Evolutionary conservation across 1,140 invertebrate species (phyloP), one percentile per base, ranked within the genome.

Genomic region (Rhynchophorus ferrugineus): DNA sequence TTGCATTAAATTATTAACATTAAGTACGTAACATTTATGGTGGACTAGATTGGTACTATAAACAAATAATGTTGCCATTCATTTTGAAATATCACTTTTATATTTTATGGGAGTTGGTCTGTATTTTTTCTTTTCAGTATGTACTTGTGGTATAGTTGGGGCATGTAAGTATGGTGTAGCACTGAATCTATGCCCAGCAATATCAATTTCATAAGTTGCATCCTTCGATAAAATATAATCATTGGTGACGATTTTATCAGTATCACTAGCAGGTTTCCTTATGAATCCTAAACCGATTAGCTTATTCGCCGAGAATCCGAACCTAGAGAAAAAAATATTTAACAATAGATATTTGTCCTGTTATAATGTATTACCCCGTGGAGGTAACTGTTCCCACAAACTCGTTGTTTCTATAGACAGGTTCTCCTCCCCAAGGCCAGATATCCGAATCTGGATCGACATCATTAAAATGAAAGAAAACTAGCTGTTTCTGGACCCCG

Each of bases 381-480:
- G 85, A 87, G 11, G 86, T 89, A 8, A 84, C 80, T 18, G 77
- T 78, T n/a, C 89, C 89, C 38, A 82, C 82, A 69, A 78, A 83
- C 64, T 80, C 72, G 19, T 77, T 78, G 57, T 83, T 76, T 47
- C 78, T 69, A 67, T 82, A 91, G 48, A 91, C 76, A 0, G 87
- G 85, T 65, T 91, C 89, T 33, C 82, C 81, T 33, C 87, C 86
- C 82, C 85, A 89, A 0, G 86, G 82, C 85, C 85, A 89, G 14
- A 84, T 76, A 70, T 90, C 80, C 17, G 74, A 75, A 48, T 88
- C 80, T 3, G 77, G 67, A 70, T 91, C 81, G 61, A 87, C 79
- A 60, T 85, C 77, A 48, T 88, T 78, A 2, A 91, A 66, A 8
- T 85, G 68, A 49, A 91, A 81, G 62, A 89, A 79, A 1, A 87